Conservation (phyloP, 2,888 invertebrate species). For the Drosophila demipolita region DNA sequence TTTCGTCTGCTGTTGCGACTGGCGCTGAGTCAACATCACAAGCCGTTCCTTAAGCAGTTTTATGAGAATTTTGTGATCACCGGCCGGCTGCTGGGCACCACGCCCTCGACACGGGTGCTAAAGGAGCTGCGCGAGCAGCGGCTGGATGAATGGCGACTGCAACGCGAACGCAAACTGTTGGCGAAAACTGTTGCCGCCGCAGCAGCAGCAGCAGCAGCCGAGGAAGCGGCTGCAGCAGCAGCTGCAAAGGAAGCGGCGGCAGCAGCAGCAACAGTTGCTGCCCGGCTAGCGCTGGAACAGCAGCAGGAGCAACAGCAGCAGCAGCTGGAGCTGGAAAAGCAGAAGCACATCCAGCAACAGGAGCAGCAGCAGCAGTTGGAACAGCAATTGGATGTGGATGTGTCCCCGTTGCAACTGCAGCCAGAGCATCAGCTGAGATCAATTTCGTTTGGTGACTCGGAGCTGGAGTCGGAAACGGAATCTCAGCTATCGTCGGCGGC, state of each 20-base stretch:
- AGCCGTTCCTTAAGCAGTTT: constrained; percentile 84
- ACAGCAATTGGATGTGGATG: constrained; percentile 28
- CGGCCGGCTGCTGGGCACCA: constrained; percentile 80
- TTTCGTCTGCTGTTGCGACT: constrained; percentile 82
- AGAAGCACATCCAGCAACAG: constrained; percentile 13
- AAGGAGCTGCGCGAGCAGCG: constrained; percentile 73
- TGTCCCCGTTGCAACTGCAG: constrained; percentile 41
- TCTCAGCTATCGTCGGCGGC: constrained; percentile 80
- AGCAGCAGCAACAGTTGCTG: constrained; percentile 11
- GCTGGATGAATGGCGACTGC: constrained; percentile 75
- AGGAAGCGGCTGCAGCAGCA: constrained; percentile 10
- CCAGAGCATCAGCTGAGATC: constrained; percentile 54
- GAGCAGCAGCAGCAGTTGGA: constrained; percentile 26
- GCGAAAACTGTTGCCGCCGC: constrained; percentile 36
- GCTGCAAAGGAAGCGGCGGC: constrained; percentile 10
- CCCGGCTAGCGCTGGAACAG: constrained; percentile 9
- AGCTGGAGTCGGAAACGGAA: constrained; percentile 82
- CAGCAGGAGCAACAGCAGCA: constrained; percentile 22
- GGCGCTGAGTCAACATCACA: constrained; percentile 83
- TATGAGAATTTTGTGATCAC: constrained; percentile 82
- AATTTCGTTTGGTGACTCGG: constrained; percentile 77
- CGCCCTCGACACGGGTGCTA: constrained; percentile 79
- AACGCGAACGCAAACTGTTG: constrained; percentile 65
- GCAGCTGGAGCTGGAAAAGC: constrained; percentile 16
- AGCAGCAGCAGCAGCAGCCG: constrained; percentile 30